Evolutionary conservation across 64 coral and sea anemone genomes (phyloP).

Genomic region (Stichodactyla mertensii): DNA sequence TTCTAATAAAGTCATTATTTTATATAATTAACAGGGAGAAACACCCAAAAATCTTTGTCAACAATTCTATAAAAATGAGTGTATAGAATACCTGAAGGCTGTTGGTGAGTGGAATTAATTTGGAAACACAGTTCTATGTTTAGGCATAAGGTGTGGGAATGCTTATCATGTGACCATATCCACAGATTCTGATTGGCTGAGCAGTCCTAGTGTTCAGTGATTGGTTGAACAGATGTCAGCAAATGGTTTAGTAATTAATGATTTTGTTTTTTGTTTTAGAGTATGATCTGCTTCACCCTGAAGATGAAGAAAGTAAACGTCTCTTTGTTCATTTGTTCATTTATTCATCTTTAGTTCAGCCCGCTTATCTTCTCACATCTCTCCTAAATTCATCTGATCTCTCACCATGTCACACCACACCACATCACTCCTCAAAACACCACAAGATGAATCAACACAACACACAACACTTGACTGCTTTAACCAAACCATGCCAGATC

Average conservation of each 20-base stretch:
- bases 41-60: constrained; percentile 83
- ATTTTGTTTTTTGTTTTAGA: constrained; percentile 34
- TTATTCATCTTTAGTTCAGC: too few species aligned
- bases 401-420: too few species aligned
- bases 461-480: too few species aligned
- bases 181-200: background rate
- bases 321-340: background rate
- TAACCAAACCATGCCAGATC: too few species aligned
- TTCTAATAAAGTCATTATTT: background rate
- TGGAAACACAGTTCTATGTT: too few species aligned
- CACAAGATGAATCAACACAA: too few species aligned
- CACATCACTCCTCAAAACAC: too few species aligned
- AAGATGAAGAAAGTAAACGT: constrained; percentile 97
- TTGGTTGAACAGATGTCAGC: background rate
- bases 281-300: constrained; percentile 96
- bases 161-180: too few species aligned
- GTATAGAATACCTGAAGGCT: constrained; percentile 93
- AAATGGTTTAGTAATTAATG: background rate
- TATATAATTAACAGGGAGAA: constrained; percentile 59
- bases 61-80: constrained; percentile 97
- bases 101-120: constrained; percentile 48
- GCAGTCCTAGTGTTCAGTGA: background rate
- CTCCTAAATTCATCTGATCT: too few species aligned
- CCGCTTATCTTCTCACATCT: too few species aligned
- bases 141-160: too few species aligned